Evolutionary conservation across 2,113 vertebrate species (phyloP), one percentile per base, ranked within the genome.

Genomic region (Perca schrenkii): DNA sequence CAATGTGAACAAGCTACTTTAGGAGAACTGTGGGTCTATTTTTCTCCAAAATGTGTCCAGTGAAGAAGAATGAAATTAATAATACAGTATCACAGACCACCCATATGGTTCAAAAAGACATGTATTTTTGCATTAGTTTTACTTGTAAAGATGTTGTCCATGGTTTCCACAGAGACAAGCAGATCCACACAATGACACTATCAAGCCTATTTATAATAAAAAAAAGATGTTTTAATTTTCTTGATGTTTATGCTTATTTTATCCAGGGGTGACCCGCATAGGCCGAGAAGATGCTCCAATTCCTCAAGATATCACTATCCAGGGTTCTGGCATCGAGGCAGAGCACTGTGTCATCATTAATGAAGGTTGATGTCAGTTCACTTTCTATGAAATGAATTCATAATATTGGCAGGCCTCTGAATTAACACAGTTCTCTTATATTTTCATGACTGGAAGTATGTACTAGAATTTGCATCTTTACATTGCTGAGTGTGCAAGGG

Each of bases 341-440:
- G 95, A 96, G 83, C 96, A 96, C 82, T 96, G 96, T 43, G 79
- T 93, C 11, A 96, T 96, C 63, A 43, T 95, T 75, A 96, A 88
- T 86, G 91, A 94, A 90, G 93, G 93, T 91, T 54, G 25, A 82
- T 83, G n/a, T 82, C 70, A 79, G n/a, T 54, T 86, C 19, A 62
- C 57, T 80, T 62, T 58, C 19, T 63, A 56, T 36, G 5, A 52
- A 58, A 50, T 46, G 2, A 17, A 57, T 28, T 61, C 4, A 40
- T 58, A 22, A 74, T 28, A 34, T 53, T 54, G 10, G 11, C 57
- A 85, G 34, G 1, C 11, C 7, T 40, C 43, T 60, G 7, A 60
- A 49, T 31, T 8, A 63, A 74, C 36, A 40, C 8, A 50, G 3
- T 34, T 28, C 4, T 36, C 52, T 57, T n/a, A 2, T 57, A 8